Percentiles rank a stretch among this genome's conserved stretches.
Conservation (phyloP, 30 jellyfish, hydroid and myxozoan species). For the Aurelia aurita complex sp. Pacific region DNA sequence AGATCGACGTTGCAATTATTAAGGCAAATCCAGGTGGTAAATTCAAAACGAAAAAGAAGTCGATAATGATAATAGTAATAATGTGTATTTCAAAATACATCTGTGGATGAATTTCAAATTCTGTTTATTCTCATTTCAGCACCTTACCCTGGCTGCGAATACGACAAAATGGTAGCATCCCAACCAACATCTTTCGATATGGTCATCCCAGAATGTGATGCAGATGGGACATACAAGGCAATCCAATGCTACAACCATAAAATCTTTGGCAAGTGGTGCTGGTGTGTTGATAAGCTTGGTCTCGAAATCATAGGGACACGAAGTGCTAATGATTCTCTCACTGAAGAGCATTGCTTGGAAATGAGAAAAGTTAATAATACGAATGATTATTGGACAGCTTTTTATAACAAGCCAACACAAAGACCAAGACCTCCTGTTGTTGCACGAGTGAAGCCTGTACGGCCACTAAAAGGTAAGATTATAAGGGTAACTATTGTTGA, state of each 20-base stretch:
- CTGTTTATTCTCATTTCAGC: not conserved
- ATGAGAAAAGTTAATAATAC: constrained; percentile 71
- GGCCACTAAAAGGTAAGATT: constrained; percentile 42
- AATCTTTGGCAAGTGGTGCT: constrained; percentile 94
- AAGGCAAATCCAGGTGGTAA: no score
- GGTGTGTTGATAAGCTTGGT: constrained; percentile 96
- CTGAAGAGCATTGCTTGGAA: constrained; percentile 77
- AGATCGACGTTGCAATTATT: no score
- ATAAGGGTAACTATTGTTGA: no score
- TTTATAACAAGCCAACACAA: constrained; percentile 80
- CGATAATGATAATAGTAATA: not conserved
- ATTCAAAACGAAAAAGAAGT: no score
- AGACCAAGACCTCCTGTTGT: constrained; percentile 66
- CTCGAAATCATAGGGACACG: constrained; percentile 91
- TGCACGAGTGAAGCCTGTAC: constrained; percentile 37
- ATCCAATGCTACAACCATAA: constrained; percentile 87
- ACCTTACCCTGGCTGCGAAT: constrained; percentile 75
- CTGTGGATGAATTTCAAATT: not conserved
- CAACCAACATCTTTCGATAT: constrained; percentile 87
- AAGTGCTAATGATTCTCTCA: constrained; percentile 67
- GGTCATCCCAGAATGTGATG: constrained; percentile 91
- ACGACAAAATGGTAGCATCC: constrained; percentile 83
- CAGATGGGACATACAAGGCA: constrained; percentile 92
- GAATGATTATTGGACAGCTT: constrained; percentile 89
- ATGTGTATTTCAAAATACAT: not conserved